Percentiles rank a stretch among this genome's conserved stretches.
Conservation (phyloP, 2,797 vertebrate genomes). For the Semotilus atromaculatus region DNA sequence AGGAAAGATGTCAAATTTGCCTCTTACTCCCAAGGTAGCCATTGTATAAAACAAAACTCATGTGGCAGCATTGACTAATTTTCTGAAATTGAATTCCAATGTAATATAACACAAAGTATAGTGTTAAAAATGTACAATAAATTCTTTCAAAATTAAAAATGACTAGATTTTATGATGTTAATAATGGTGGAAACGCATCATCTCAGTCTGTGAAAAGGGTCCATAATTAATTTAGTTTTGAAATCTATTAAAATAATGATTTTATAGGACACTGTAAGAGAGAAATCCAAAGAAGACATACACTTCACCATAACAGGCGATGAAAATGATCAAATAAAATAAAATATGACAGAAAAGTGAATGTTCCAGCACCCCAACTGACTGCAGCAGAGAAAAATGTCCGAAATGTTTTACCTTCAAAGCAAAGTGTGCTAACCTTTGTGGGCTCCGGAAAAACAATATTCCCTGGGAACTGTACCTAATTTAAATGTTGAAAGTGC, state of each 20-base stretch:
- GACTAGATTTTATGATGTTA: neutral
- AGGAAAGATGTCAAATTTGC: neutral
- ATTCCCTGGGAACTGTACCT: conserved; percentile 18
- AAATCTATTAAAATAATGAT: neutral
- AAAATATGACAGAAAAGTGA: neutral
- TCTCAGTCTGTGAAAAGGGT: neutral
- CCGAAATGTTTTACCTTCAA: conserved; percentile 2
- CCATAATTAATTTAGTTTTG: neutral
- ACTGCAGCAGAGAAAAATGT: neutral
- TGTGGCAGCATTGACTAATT: neutral
- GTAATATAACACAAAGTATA: neutral
- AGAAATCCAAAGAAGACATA: neutral
- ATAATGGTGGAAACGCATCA: neutral
- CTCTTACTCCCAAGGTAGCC: neutral
- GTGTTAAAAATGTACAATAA: neutral
- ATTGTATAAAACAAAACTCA: neutral
- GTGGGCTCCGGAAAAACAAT: neutral
- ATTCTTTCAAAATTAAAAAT: neutral
- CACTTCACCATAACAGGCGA: neutral
- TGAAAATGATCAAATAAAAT: neutral
- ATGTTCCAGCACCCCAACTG: neutral
- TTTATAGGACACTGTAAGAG: neutral
- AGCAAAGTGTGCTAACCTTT: conserved; percentile 10
- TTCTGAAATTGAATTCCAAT: neutral
- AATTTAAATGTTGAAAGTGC: conserved; percentile 48